Base-by-base conservation (phyloP, 2,888 invertebrate genomes). In the Hirtodrosophila duncani region DNA sequence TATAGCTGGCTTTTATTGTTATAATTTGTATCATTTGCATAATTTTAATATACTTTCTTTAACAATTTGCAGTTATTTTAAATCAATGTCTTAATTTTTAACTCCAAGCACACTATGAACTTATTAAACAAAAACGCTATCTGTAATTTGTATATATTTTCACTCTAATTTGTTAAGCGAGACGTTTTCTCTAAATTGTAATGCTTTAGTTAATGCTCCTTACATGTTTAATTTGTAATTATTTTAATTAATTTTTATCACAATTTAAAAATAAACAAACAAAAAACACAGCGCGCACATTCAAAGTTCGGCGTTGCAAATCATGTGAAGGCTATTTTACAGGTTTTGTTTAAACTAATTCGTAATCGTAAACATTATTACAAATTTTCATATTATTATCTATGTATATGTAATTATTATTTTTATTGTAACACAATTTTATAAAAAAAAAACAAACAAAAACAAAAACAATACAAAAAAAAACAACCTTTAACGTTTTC, bases 311-410 rank as follows among this genome's bases (percentile, higher is more conserved):
- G 51, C 71, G 56, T 59, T 60, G 75, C 64, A 59, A 55, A 64
- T 57, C 63, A 67, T 74, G 72, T 75, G 66, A 77, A 79, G 72
- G 77, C 77, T 81, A 81, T 82, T 82, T 83, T 79, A 75, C 79
- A 83, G 82, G 79, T 81, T 82, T 82, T 81, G 63, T 66, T 81
- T 74, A 67, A 68, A 65, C 58, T 67, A 64, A 67, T 69, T 66
- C 61, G 50, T 65, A 77, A 52, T 57, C 37, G 27, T 50, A 64
- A 34, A 45, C 43, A 51, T 45, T 55, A 43, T 63, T 46, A 46
- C 48, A 37, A 21, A 34, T 41, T 30, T 34, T 39, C 41, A 41
- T 39, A 59, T 42, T 27, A 34, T 24, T 39, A 33, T 37, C 11
- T 38, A 44, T 18, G 21, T 14, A 26, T 30, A 42, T 10, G 39